A percentile compares a stretch with the other conserved stretches of the same genome.
Evolutionary conservation across 2,797 vertebrate species (phyloP).

Genomic region (Tapera naevia): DNA sequence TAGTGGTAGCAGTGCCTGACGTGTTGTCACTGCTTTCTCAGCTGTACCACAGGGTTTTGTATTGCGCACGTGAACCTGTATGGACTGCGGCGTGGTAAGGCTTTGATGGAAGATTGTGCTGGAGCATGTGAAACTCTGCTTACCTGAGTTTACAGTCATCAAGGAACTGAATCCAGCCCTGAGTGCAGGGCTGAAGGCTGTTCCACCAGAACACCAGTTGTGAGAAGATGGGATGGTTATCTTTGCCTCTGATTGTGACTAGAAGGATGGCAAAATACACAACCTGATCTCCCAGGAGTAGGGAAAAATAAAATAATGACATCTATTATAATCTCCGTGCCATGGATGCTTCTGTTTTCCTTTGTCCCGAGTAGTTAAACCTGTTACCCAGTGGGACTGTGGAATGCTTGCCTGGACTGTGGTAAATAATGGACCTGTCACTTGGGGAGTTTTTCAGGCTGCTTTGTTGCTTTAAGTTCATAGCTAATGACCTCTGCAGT

Average conservation of each 20-base stretch:
- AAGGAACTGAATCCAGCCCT: background rate
- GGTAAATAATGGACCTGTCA: background rate
- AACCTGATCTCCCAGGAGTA: background rate
- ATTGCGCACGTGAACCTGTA: background rate
- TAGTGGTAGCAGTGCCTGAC: background rate
- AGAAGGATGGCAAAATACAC: background rate
- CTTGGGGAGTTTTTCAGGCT: background rate
- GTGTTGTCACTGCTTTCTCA: background rate
- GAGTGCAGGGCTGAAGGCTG: background rate
- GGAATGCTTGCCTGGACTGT: background rate
- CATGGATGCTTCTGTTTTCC: background rate
- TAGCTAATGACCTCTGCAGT: background rate
- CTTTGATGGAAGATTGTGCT: background rate
- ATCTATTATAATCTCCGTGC: background rate
- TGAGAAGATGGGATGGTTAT: background rate
- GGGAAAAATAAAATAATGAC: background rate
- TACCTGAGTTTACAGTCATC: background rate
- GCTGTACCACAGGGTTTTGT: background rate
- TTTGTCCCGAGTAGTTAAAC: background rate
- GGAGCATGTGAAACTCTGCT: background rate
- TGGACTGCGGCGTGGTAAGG: background rate
- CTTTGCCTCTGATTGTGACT: background rate
- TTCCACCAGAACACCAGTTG: background rate
- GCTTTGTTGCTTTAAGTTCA: background rate
- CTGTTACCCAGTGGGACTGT: background rate